These are phyloP conservation scores for Callimorpha dominula DNA, from an alignment of 2,888 invertebrate genomes.

Conservation along the genomic window DNA sequence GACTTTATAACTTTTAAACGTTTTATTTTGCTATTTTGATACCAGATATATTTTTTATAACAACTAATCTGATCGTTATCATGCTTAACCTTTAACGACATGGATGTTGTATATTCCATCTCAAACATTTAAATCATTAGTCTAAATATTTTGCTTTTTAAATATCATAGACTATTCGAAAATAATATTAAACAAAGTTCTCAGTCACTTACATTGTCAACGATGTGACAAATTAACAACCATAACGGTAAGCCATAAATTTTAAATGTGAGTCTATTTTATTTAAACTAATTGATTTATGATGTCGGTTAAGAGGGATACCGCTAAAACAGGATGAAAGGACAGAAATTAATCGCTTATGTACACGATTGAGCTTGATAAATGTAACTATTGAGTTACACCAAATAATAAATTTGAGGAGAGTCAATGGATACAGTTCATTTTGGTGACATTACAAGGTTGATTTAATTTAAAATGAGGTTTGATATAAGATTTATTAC, in stretches of 20 bases:
- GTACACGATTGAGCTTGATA: conserved; percentile 8
- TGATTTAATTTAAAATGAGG: no score
- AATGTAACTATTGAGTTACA: conserved; percentile 11
- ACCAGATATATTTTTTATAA: no score
- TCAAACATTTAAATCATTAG: background rate
- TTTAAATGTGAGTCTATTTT: background rate
- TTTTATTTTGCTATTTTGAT: no score
- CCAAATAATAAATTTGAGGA: background rate
- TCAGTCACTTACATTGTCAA: background rate
- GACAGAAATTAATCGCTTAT: conserved; percentile 11
- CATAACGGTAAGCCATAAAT: background rate
- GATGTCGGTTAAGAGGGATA: background rate
- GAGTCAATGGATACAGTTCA: background rate
- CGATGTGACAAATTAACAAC: background rate
- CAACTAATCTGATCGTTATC: no score
- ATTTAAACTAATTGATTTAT: background rate
- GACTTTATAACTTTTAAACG: no score
- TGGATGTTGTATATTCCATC: no score
- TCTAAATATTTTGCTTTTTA: background rate
- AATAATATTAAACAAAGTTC: background rate
- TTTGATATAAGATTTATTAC: no score
- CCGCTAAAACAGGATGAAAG: background rate
- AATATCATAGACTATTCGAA: background rate
- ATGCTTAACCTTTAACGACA: no score
- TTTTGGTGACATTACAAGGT: no score